These are phyloP conservation scores for Oreortyx pictus DNA, from an alignment of 2,797 vertebrate species.

Conservation along the genomic window DNA sequence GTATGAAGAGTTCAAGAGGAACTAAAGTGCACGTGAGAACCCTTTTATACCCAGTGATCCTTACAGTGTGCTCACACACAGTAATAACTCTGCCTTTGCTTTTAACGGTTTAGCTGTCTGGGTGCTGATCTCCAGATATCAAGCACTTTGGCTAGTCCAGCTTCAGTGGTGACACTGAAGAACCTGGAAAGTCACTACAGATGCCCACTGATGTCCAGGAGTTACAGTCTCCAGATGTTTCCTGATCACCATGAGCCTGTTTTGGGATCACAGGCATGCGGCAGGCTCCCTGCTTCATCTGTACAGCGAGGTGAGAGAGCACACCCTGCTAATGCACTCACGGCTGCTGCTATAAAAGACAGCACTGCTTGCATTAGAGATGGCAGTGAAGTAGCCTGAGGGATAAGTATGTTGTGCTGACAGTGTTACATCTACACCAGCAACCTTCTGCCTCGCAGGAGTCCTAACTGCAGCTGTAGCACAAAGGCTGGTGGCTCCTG, in stretches of 20 bases:
- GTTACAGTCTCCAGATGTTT: background rate
- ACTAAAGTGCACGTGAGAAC: background rate
- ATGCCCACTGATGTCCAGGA: background rate
- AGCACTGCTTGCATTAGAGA: background rate
- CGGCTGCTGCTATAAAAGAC: background rate
- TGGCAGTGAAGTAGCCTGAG: constrained; percentile 48
- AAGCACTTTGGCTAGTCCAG: background rate
- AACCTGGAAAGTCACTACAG: rapidly evolving
- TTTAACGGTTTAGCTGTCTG: constrained; percentile 41
- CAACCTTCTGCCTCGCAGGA: constrained; percentile 12
- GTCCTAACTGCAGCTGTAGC: constrained; percentile 25
- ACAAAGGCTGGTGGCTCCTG: constrained; percentile 9
- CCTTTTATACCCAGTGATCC: background rate
- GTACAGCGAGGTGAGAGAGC: background rate
- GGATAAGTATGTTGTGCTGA: constrained; percentile 47
- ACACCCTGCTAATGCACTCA: background rate
- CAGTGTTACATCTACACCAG: constrained; percentile 50
- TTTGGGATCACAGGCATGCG: background rate
- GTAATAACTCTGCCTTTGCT: constrained; percentile 31
- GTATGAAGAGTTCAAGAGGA: background rate
- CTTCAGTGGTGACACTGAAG: background rate
- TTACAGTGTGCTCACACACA: background rate
- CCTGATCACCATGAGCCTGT: background rate
- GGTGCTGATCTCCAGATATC: background rate
- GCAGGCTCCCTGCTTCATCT: background rate